phyloP scores from a whole-genome alignment of 2,888 invertebrate genomes.

The Melitaea athalia region DNA sequence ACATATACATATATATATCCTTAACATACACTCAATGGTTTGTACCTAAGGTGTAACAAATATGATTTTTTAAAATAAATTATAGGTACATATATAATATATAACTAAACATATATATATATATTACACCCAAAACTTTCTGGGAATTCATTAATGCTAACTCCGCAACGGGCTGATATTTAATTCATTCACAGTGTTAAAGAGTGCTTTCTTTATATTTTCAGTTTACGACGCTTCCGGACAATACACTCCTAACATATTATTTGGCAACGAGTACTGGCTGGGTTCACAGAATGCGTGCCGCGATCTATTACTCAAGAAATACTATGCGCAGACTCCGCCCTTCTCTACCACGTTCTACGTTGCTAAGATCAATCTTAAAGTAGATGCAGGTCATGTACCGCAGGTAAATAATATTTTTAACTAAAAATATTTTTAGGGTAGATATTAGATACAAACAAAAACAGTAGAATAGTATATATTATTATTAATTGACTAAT shows the following conservation, averaged over 20 bases:
- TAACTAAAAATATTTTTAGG: too few species aligned
- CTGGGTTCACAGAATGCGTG: constrained; percentile 88
- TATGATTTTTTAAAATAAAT: too few species aligned
- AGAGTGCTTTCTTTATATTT: constrained; percentile 40
- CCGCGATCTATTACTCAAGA: constrained; percentile 82
- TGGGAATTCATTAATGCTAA: too few species aligned
- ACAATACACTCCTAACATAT: constrained; percentile 88
- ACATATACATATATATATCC: too few species aligned
- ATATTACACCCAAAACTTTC: too few species aligned
- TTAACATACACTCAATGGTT: too few species aligned
- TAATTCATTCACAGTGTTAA: background rate
- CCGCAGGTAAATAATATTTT: constrained; percentile 67
- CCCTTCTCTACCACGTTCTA: constrained; percentile 84
- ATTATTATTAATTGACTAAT: too few species aligned
- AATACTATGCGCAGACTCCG: constrained; percentile 78
- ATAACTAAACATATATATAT: too few species aligned
- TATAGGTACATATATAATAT: too few species aligned
- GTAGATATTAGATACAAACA: too few species aligned
- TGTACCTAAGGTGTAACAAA: too few species aligned
- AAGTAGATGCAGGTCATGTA: constrained; percentile 77
- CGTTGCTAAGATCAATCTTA: constrained; percentile 83
- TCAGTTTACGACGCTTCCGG: constrained; percentile 91
- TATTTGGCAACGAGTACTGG: constrained; percentile 92
- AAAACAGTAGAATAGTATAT: too few species aligned
- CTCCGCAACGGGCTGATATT: background rate